Evolutionary conservation across 2,888 invertebrate genomes (phyloP).

Genomic region (Phania funesta): DNA sequence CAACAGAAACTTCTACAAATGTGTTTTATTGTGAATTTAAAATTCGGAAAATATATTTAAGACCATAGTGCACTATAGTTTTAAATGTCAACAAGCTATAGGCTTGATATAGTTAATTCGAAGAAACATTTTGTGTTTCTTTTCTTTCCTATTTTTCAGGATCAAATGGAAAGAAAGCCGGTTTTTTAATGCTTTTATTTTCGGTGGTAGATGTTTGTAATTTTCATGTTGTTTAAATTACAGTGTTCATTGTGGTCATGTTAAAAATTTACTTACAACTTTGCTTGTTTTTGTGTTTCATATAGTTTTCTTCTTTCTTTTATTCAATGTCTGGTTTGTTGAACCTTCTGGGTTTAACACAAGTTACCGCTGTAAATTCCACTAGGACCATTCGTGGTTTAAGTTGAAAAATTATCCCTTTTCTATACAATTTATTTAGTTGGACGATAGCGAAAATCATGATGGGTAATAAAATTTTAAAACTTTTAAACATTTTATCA

Average conservation of each 20-base stretch:
- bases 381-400: conserved; percentile 27
- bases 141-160: neutral
- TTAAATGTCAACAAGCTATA: neutral
- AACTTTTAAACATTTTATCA: neutral
- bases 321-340: conserved; percentile 62
- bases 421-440: neutral
- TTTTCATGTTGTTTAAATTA: conserved; percentile 34
- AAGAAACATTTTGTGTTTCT: neutral
- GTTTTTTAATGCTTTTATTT: neutral
- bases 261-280: conserved; percentile 38
- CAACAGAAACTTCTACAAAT: neutral
- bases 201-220: neutral
- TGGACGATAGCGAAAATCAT: neutral
- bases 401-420: neutral
- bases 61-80: neutral
- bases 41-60: neutral
- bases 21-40: neutral
- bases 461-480: conserved; percentile 12
- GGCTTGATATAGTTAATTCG: neutral
- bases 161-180: neutral
- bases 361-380: conserved; percentile 32
- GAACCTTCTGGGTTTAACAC: conserved; percentile 37
- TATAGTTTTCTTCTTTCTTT: neutral
- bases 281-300: conserved; percentile 1
- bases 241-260: conserved; percentile 49